phyloP scores from a whole-genome alignment of 2,888 invertebrate species.

The Athalia cordata region DNA sequence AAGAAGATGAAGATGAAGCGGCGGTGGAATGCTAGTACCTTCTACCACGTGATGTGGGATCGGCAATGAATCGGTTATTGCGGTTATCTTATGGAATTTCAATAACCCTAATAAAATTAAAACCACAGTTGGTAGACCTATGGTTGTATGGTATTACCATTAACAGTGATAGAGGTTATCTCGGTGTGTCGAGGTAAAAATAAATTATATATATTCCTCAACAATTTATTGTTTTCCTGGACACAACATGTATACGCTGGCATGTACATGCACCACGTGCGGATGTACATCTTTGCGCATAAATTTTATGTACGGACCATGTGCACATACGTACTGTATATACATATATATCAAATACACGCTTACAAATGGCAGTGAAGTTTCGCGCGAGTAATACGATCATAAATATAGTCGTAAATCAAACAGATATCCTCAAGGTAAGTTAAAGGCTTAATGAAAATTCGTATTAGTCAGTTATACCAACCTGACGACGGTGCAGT shows the following conservation, averaged over 20 bases:
- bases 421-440: not conserved
- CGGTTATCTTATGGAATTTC: not conserved
- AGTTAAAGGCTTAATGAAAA: conserved; percentile 30
- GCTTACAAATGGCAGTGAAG: not conserved
- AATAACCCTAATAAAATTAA: not conserved
- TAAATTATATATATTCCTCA: too few species aligned
- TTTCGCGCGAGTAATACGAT: conserved; percentile 13
- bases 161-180: too few species aligned
- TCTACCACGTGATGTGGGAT: too few species aligned
- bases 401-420: conserved; percentile 35
- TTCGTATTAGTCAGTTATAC: not conserved
- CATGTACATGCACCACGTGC: not conserved
- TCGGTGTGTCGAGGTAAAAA: too few species aligned
- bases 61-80: not conserved
- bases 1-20: too few species aligned
- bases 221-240: too few species aligned
- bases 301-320: not conserved
- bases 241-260: too few species aligned
- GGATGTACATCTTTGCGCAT: not conserved
- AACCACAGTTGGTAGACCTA: too few species aligned
- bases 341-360: not conserved
- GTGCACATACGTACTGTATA: not conserved
- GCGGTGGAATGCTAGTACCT: too few species aligned
- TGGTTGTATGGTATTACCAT: too few species aligned
- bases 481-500: not conserved